A percentile compares a stretch with the other conserved stretches of the same genome.
Conservation (phyloP, 1,140 invertebrate species). For the Dendrolimus punctatus region DNA sequence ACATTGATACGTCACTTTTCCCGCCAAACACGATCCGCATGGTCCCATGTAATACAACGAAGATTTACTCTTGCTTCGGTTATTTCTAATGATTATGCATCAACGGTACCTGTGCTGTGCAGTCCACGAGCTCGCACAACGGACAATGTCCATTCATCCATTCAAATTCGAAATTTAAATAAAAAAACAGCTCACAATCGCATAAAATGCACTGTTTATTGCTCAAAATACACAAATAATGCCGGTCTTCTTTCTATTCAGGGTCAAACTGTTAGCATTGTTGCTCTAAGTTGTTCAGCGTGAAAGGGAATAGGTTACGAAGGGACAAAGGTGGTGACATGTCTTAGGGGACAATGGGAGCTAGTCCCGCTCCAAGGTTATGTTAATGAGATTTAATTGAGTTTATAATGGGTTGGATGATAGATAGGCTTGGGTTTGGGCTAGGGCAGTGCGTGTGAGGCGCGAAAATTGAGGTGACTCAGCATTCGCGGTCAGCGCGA, state of each 20-base stretch:
- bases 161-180: slow-evolving; percentile 57
- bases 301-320: slow-evolving; percentile 48
- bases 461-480: slow-evolving; percentile 55
- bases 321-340: slow-evolving; percentile 67
- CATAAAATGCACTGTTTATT: slow-evolving; percentile 70
- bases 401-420: slow-evolving; percentile 61
- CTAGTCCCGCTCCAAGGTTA: slow-evolving; percentile 35
- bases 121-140: slow-evolving; percentile 62
- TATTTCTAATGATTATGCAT: slow-evolving; percentile 64
- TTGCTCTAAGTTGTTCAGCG: slow-evolving; percentile 56
- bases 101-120: slow-evolving; percentile 56
- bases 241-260: slow-evolving; percentile 44
- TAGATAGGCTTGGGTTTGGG: slow-evolving; percentile 29
- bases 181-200: slow-evolving; percentile 47
- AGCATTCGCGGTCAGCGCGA: slow-evolving; percentile 14
- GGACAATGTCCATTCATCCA: slow-evolving; percentile 66
- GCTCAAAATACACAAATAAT: slow-evolving; percentile 70
- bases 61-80: slow-evolving; percentile 43
- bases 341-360: slow-evolving; percentile 41
- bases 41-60: slow-evolving; percentile 42
- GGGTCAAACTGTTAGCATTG: slow-evolving; percentile 62
- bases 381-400: slow-evolving; percentile 69
- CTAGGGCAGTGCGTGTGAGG: slow-evolving; percentile 20
- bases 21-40: slow-evolving; percentile 35
- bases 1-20: slow-evolving; percentile 36